Conservation (phyloP, 2,888 invertebrate genomes). For the Aphodius sticticus region DNA sequence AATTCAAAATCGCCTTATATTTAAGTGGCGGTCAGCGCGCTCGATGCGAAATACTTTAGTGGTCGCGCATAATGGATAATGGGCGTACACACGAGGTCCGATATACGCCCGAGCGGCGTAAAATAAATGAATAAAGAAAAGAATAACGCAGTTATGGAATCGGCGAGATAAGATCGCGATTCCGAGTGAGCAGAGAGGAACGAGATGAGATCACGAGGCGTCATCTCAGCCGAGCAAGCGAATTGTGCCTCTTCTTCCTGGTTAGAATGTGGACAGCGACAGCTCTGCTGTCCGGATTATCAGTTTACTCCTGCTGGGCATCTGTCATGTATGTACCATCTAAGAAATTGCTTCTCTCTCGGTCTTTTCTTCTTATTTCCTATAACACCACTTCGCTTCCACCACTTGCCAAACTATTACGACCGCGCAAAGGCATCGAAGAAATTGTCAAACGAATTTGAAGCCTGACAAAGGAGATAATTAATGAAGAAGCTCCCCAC, state of each 20-base stretch:
- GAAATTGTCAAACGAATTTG: too few species aligned
- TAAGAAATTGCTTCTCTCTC: constrained; percentile 39
- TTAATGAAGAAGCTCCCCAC: too few species aligned
- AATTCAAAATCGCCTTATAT: too few species aligned
- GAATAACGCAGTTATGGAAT: constrained; percentile 19
- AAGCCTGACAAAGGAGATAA: too few species aligned
- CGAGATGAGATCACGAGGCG: constrained; percentile 39
- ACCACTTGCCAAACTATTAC: neutral
- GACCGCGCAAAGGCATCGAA: too few species aligned
- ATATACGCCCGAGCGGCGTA: neutral
- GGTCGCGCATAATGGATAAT: too few species aligned
- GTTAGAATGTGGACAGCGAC: constrained; percentile 45
- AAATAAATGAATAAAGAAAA: constrained; percentile 25
- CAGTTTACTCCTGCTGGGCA: constrained; percentile 43
- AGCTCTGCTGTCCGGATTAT: constrained; percentile 41
- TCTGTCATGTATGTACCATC: constrained; percentile 43
- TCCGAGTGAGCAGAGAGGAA: constrained; percentile 36
- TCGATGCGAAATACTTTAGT: too few species aligned
- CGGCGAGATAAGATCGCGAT: constrained; percentile 33
- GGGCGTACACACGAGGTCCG: too few species aligned
- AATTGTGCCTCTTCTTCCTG: constrained; percentile 39
- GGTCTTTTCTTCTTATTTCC: constrained; percentile 10
- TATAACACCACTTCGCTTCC: neutral
- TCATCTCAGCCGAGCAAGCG: constrained; percentile 36
- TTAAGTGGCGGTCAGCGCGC: too few species aligned